phyloP scores from a whole-genome alignment of 2,113 vertebrate genomes.

The Chaetorhynchus papuensis region DNA sequence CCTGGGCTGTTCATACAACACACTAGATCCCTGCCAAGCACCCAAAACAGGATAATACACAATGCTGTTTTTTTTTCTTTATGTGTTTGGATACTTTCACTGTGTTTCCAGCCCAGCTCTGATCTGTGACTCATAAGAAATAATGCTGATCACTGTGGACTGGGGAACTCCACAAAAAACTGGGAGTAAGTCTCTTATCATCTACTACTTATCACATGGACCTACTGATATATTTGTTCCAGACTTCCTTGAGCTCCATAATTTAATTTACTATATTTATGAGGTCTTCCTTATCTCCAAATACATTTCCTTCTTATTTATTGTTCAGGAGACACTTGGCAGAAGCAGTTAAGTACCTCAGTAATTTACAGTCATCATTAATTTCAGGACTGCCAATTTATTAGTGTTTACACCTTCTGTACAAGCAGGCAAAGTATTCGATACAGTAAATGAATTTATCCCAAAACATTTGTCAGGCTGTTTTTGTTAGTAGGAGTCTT shows the following conservation, averaged over 20 bases:
- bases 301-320: neutral
- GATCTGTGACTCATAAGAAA: neutral
- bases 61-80: neutral
- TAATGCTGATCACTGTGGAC: neutral
- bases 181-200: neutral
- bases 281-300: neutral
- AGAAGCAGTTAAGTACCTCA: neutral
- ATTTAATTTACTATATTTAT: neutral
- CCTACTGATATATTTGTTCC: neutral
- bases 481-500: neutral
- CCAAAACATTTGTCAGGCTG: neutral
- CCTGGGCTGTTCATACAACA: neutral
- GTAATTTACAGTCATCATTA: conserved; percentile 4
- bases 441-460: neutral
- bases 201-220: neutral
- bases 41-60: neutral
- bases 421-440: neutral
- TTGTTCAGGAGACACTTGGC: neutral
- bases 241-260: neutral
- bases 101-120: neutral
- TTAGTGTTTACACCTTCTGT: conserved; percentile 8
- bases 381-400: conserved; percentile 3
- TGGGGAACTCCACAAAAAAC: neutral
- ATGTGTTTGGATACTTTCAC: neutral
- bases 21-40: neutral